phyloP scores from a whole-genome alignment of 2,888 invertebrate genomes.

The Marasmarcha lunaedactyla region DNA sequence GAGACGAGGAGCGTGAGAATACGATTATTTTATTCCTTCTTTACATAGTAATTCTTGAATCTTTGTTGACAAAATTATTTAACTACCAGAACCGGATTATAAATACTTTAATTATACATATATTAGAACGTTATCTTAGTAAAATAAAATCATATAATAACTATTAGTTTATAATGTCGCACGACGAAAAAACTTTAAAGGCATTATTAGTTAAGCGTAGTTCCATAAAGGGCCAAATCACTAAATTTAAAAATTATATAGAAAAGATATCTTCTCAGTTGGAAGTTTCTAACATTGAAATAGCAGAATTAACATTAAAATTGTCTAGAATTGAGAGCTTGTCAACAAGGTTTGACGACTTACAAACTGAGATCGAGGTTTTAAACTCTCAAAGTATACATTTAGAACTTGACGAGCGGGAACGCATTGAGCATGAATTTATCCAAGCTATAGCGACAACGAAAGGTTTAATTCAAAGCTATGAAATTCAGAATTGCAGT shows the following conservation, averaged over 20 bases:
- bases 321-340: conserved; percentile 8
- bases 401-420: conserved; percentile 6
- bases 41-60: too few relatives aligned
- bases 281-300: conserved; percentile 3
- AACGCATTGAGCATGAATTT: conserved; percentile 7
- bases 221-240: conserved; percentile 11
- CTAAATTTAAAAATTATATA: conserved; percentile 11
- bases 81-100: too few relatives aligned
- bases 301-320: conserved; percentile 8
- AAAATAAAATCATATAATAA: too few relatives aligned
- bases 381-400: conserved; percentile 6
- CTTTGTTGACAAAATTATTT: too few relatives aligned
- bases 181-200: too few relatives aligned
- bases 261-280: background rate
- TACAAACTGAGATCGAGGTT: conserved; percentile 10
- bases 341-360: conserved; percentile 7
- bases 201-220: conserved; percentile 8
- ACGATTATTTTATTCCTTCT: too few relatives aligned
- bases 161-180: too few relatives aligned
- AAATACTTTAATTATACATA: too few relatives aligned
- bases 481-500: background rate
- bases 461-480: conserved; percentile 1
- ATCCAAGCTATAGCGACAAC: conserved; percentile 3
- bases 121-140: too few relatives aligned
- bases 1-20: too few relatives aligned